These are phyloP conservation scores for Coptotermes formosanus DNA, from an alignment of 1,140 invertebrate genomes.

Conservation along the genomic window DNA sequence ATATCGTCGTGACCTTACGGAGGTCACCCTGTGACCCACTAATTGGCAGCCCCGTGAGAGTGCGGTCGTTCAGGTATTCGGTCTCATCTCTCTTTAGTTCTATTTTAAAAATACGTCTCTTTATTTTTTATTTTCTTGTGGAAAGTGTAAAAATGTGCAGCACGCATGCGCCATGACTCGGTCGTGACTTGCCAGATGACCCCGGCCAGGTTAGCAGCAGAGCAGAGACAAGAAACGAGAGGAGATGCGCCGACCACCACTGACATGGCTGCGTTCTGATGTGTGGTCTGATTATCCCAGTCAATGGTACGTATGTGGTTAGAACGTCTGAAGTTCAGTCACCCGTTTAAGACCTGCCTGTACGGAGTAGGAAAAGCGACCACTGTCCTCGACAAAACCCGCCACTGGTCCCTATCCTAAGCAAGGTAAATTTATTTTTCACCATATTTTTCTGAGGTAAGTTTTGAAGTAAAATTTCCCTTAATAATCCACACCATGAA, in stretches of 20 bases:
- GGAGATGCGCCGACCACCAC: background rate
- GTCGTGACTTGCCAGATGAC: slow-evolving; percentile 10
- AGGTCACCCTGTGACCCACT: slow-evolving; percentile 16
- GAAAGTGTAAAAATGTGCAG: slow-evolving; percentile 18
- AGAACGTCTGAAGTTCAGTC: too few species aligned
- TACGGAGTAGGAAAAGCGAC: too few species aligned
- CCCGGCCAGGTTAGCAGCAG: slow-evolving; percentile 14
- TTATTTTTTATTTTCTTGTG: background rate
- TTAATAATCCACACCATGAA: too few species aligned
- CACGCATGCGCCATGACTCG: slow-evolving; percentile 14
- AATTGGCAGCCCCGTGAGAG: background rate
- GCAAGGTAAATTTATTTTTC: too few species aligned
- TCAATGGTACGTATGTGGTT: too few species aligned
- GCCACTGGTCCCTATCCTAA: too few species aligned
- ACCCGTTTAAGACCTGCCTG: too few species aligned
- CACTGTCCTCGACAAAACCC: too few species aligned
- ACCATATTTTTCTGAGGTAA: too few species aligned
- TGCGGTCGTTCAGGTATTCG: background rate
- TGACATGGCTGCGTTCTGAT: background rate
- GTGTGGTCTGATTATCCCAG: background rate
- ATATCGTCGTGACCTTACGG: slow-evolving; percentile 9
- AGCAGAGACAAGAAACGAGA: background rate
- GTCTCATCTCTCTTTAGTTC: background rate
- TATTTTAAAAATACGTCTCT: slow-evolving; percentile 3
- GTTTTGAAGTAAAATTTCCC: too few species aligned